These are phyloP conservation scores for Macropodus opercularis DNA, from an alignment of 2,797 vertebrate species.

Conservation along the genomic window DNA sequence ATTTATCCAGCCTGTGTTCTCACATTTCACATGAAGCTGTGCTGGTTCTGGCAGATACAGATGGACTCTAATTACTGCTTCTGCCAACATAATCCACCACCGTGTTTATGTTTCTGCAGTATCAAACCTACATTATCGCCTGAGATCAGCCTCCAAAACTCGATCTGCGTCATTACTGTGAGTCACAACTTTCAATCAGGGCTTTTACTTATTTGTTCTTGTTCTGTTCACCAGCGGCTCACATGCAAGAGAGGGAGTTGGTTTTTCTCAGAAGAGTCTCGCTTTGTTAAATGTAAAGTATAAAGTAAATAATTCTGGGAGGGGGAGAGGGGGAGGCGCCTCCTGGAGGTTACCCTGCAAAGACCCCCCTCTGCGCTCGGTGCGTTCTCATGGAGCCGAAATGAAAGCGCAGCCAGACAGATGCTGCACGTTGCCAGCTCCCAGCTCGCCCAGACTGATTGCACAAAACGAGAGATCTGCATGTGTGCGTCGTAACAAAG, in stretches of 20 bases:
- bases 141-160: not conserved
- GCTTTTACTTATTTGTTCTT: not conserved
- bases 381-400: slow-evolving; percentile 42
- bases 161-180: not conserved
- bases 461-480: slow-evolving; percentile 41
- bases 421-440: slow-evolving; percentile 55
- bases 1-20: not conserved
- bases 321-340: not conserved
- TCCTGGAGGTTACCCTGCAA: slow-evolving; percentile 38
- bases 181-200: not conserved
- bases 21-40: not conserved
- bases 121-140: not conserved
- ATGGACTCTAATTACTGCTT: not conserved
- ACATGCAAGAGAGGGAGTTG: not conserved
- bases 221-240: not conserved
- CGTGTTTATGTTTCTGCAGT: not conserved
- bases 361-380: slow-evolving; percentile 14
- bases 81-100: not conserved
- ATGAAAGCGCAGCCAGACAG: slow-evolving; percentile 49
- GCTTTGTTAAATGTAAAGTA: slow-evolving; percentile 18
- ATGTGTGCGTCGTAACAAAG: slow-evolving; percentile 58
- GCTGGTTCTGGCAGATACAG: not conserved
- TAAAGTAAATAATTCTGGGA: slow-evolving; percentile 17
- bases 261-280: slow-evolving; percentile 12
- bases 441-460: slow-evolving; percentile 66